phyloP scores from a whole-genome alignment of 2,113 vertebrate genomes.

The Probosciger aterrimus region DNA sequence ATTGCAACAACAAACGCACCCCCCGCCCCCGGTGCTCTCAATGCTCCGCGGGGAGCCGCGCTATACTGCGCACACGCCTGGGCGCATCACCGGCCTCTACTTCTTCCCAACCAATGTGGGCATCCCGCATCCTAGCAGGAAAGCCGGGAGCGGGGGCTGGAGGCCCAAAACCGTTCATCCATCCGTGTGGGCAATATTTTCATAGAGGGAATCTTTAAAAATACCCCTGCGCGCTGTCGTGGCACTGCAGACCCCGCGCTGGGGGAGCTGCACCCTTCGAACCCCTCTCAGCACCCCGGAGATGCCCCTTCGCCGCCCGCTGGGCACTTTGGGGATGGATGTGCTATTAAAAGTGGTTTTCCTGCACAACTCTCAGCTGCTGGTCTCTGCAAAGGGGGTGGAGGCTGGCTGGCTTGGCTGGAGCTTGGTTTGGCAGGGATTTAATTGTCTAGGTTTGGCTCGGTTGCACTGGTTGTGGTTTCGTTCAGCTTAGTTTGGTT shows the following conservation, averaged over 20 bases:
- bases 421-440: not conserved
- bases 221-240: not conserved
- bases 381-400: not conserved
- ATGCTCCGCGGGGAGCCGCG: not conserved
- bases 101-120: not conserved
- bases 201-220: not conserved
- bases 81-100: not conserved
- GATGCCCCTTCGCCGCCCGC: accelerated
- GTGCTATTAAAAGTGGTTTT: not conserved
- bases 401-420: not conserved
- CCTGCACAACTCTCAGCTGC: not conserved
- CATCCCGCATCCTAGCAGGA: not conserved
- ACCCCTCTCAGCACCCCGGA: accelerated
- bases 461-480: not conserved
- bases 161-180: not conserved
- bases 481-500: not conserved
- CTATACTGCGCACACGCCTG: not conserved
- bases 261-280: not conserved
- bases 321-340: not conserved
- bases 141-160: not conserved
- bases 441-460: not conserved
- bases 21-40: accelerated
- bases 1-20: not conserved
- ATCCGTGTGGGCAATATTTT: not conserved
- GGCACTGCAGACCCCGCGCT: accelerated